Evolutionary conservation across 2,888 invertebrate genomes (phyloP).

Genomic region (Dryobotodes eremita): DNA sequence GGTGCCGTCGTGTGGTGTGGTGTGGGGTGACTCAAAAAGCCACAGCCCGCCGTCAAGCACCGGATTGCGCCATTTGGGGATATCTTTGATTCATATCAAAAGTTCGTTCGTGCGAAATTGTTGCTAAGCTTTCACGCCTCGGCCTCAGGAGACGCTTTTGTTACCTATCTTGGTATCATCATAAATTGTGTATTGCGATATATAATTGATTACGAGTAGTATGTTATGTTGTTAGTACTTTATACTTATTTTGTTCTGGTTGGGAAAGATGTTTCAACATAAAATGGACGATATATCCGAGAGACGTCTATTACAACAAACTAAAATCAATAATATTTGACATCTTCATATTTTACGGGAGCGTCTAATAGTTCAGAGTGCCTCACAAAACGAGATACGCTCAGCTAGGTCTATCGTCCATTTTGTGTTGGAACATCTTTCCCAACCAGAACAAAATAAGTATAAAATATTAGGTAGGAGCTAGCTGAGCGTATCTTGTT

Average conservation of each 20-base stretch:
- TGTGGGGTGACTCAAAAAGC: no score
- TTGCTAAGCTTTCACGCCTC: background rate
- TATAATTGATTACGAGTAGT: background rate
- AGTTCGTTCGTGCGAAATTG: background rate
- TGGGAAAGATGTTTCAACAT: no score
- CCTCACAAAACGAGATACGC: background rate
- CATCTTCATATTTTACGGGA: background rate
- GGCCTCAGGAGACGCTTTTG: background rate
- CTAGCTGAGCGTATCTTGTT: background rate
- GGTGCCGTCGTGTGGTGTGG: background rate
- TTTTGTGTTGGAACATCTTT: background rate
- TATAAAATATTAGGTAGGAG: background rate
- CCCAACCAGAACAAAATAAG: background rate
- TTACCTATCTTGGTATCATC: background rate
- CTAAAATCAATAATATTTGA: background rate
- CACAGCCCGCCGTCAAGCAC: background rate
- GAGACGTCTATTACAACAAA: background rate
- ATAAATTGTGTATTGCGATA: background rate
- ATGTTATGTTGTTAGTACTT: background rate
- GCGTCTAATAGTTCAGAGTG: no score
- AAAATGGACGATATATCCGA: background rate
- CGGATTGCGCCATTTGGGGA: background rate
- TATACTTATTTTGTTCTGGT: background rate
- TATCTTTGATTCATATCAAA: constrained; percentile 8
- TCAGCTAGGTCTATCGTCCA: background rate